phyloP scores from a whole-genome alignment of 1,140 invertebrate genomes.

The Polypedilum vanderplanki region DNA sequence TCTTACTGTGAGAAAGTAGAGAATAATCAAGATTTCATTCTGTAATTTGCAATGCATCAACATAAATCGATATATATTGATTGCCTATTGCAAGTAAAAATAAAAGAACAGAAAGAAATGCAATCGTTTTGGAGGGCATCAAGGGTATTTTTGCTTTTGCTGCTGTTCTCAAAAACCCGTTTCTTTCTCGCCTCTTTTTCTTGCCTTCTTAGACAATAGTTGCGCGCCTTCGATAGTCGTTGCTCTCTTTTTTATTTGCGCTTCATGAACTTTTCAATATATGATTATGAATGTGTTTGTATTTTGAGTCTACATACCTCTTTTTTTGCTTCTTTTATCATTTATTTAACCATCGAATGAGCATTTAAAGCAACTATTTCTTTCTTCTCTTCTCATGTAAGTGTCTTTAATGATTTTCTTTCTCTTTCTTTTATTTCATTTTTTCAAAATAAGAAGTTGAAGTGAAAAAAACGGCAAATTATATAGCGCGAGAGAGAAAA shows the following conservation, averaged over 20 bases:
- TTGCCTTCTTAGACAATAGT: not conserved
- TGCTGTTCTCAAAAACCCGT: not conserved
- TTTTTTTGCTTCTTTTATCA: not conserved
- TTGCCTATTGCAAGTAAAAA: too few species aligned
- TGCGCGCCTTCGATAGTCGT: not conserved
- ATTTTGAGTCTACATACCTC: not conserved
- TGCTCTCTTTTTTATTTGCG: not conserved
- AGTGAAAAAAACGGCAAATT: not conserved
- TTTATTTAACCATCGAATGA: not conserved
- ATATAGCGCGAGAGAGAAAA: constrained; percentile 13
- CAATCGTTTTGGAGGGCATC: not conserved
- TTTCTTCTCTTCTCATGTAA: not conserved
- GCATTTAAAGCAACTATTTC: constrained; percentile 1
- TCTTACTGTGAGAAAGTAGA: too few species aligned
- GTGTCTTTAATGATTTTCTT: constrained; percentile 2
- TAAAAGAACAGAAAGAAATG: not conserved
- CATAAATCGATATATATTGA: not conserved
- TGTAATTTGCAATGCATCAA: too few species aligned
- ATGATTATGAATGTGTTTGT: not conserved
- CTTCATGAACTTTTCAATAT: not conserved
- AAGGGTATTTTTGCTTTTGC: not conserved
- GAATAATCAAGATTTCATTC: too few species aligned
- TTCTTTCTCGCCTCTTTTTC: not conserved
- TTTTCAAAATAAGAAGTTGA: not conserved
- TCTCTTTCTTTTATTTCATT: constrained; percentile 8